Percentiles rank a stretch among this genome's conserved stretches.
Evolutionary conservation across 1,140 invertebrate species (phyloP).

Genomic region (Anastrepha ludens): DNA sequence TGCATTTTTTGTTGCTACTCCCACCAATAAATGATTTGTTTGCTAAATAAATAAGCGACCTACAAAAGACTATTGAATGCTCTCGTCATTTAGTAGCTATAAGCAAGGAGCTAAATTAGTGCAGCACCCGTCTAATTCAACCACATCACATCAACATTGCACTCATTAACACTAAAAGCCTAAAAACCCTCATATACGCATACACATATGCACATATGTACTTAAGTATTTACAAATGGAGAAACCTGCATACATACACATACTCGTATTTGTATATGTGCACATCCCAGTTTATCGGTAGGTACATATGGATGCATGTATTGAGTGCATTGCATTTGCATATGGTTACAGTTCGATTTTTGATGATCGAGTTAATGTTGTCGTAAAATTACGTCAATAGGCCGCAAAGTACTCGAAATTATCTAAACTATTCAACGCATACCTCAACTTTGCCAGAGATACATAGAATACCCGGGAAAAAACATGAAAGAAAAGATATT

Average conservation of each 20-base stretch:
- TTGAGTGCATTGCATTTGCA: not conserved
- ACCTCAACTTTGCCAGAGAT: not conserved
- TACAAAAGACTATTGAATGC: slow-evolving; percentile 6
- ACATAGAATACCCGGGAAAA: not conserved
- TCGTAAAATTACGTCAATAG: slow-evolving; percentile 46
- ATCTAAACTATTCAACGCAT: slow-evolving; percentile 13
- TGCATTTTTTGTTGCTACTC: slow-evolving; percentile 13
- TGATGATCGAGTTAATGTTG: slow-evolving; percentile 46
- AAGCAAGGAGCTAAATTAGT: not conserved
- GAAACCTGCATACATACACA: not conserved
- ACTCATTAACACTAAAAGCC: slow-evolving; percentile 39
- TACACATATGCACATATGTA: no score
- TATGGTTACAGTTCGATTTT: not conserved
- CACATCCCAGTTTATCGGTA: not conserved
- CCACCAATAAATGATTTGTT: not conserved
- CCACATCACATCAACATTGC: slow-evolving; percentile 33
- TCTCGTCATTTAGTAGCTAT: not conserved
- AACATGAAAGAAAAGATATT: slow-evolving; percentile 39
- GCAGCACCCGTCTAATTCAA: slow-evolving; percentile 11
- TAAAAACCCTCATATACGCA: not conserved
- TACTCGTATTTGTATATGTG: not conserved
- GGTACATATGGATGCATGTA: not conserved
- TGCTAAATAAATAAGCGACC: slow-evolving; percentile 48
- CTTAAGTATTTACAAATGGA: no score
- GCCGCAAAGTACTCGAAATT: slow-evolving; percentile 43